These are phyloP conservation scores for Drosophila paulistorum DNA, from an alignment of 1,140 invertebrate species.

Conservation along the genomic window DNA sequence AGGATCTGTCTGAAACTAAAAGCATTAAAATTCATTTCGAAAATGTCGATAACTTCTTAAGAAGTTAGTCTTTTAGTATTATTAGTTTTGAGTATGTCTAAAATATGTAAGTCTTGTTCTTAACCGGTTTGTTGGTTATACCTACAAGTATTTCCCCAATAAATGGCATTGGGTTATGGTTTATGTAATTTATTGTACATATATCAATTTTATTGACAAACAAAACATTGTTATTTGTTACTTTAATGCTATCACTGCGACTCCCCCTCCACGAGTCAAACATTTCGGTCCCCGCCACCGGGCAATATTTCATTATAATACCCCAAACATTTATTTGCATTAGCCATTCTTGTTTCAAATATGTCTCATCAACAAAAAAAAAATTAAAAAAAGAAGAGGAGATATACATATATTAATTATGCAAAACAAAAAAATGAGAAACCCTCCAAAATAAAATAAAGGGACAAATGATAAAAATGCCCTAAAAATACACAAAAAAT, in stretches of 20 bases:
- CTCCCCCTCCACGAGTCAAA: not conserved
- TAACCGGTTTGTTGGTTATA: too few relatives aligned
- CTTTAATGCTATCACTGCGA: not conserved
- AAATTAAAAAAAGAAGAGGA: constrained; percentile 19
- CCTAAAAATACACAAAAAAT: constrained; percentile 11
- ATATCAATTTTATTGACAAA: not conserved
- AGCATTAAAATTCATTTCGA: too few relatives aligned
- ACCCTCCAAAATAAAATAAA: constrained; percentile 30
- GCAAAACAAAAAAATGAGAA: constrained; percentile 39
- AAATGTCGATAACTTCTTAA: too few relatives aligned
- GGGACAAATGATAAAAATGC: constrained; percentile 30
- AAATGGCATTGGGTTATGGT: too few relatives aligned
- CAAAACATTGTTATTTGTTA: not conserved
- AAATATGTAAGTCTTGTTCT: too few relatives aligned
- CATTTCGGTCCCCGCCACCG: not conserved
- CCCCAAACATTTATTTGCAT: constrained; percentile 66
- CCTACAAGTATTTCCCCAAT: not conserved
- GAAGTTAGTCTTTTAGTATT: too few relatives aligned
- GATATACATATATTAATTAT: constrained; percentile 75
- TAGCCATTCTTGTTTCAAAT: constrained; percentile 62
- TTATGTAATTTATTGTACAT: too few relatives aligned
- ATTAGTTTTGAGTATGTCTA: too few relatives aligned
- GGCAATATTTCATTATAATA: constrained; percentile 42
- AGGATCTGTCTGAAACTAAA: not conserved
- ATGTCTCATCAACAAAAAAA: constrained; percentile 56